phyloP scores from a whole-genome alignment of 30 jellyfish, hydroid and myxozoan species.

The Aurelia sp. region DNA sequence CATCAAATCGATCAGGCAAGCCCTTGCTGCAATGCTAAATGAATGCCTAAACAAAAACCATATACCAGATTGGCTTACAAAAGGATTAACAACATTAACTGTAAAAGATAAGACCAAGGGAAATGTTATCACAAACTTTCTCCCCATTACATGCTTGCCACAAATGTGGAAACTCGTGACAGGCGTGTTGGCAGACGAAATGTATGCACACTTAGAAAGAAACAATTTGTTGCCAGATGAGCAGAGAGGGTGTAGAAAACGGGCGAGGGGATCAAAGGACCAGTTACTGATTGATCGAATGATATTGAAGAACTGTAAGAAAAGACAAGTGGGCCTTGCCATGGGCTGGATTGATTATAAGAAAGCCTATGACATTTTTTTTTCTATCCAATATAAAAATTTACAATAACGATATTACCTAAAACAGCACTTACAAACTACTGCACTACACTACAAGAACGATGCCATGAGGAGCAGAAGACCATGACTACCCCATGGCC shows the following conservation, averaged over 20 bases:
- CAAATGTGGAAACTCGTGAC: too few relatives aligned
- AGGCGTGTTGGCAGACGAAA: neutral
- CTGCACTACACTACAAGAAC: too few relatives aligned
- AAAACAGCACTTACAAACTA: too few relatives aligned
- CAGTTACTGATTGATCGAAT: neutral
- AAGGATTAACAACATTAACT: slow-evolving; percentile 16
- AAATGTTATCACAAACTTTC: slow-evolving; percentile 13
- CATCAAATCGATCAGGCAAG: slow-evolving; percentile 23
- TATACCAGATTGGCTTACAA: slow-evolving; percentile 34
- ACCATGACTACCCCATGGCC: too few relatives aligned
- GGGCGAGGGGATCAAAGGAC: too few relatives aligned
- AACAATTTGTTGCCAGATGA: neutral
- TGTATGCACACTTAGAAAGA: neutral
- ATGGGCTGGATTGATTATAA: neutral
- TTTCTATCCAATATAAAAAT: too few relatives aligned
- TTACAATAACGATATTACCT: too few relatives aligned
- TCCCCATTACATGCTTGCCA: neutral
- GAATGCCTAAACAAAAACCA: slow-evolving; percentile 13
- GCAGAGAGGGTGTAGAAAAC: neutral
- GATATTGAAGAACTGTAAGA: neutral
- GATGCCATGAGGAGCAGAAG: too few relatives aligned
- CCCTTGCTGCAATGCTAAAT: slow-evolving; percentile 17
- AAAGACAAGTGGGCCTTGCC: neutral
- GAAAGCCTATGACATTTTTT: slow-evolving; percentile 33
- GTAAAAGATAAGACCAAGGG: slow-evolving; percentile 28